These are phyloP conservation scores for Eupithecia subumbrata DNA, from an alignment of 2,888 invertebrate genomes.

Conservation along the genomic window DNA sequence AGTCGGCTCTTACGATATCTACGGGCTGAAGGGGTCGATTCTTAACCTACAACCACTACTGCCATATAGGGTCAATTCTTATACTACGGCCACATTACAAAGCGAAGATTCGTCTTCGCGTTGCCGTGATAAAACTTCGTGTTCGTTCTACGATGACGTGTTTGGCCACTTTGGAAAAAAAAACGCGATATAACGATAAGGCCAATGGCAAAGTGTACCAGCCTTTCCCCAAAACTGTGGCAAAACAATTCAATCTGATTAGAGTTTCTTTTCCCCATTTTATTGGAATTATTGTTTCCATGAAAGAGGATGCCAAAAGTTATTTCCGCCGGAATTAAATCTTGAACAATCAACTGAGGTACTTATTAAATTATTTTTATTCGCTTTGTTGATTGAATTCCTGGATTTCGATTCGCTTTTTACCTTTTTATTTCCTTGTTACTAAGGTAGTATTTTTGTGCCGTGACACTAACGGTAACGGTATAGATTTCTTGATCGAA, in stretches of 20 bases:
- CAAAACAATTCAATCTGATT: constrained; percentile 3
- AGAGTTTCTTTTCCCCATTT: constrained; percentile 4
- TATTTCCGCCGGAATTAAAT: background rate
- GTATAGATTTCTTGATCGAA: background rate
- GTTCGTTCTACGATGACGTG: no score
- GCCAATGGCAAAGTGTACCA: background rate
- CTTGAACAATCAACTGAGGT: constrained; percentile 4
- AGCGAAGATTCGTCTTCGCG: no score
- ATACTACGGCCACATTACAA: no score
- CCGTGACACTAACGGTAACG: background rate
- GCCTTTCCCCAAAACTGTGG: background rate
- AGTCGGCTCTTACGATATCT: no score
- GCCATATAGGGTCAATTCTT: no score
- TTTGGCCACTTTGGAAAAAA: no score
- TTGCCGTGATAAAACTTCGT: no score
- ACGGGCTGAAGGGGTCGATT: no score
- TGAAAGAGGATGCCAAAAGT: background rate
- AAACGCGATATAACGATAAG: no score
- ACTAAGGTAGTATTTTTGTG: background rate
- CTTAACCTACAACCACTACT: no score
- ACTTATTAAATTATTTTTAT: background rate
- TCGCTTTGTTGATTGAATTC: background rate
- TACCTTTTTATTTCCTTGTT: background rate
- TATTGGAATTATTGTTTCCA: constrained; percentile 6
- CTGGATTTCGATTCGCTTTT: background rate